phyloP scores from a whole-genome alignment of 2,797 vertebrate species.

The Lithobates pipiens region DNA sequence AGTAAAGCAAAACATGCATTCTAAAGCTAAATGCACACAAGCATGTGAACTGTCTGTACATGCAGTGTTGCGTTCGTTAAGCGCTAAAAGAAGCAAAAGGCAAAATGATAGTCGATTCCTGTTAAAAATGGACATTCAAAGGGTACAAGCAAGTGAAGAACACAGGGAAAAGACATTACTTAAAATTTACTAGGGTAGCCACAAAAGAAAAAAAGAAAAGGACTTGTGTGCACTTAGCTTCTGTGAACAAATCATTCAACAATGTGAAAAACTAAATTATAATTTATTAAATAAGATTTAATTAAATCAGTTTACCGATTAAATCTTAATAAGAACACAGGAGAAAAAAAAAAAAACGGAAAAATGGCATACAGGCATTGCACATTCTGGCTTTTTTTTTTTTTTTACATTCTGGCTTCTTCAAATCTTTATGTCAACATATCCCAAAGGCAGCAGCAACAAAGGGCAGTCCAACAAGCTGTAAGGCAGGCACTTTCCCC shows the following conservation, averaged over 20 bases:
- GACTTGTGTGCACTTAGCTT: conserved; percentile 1
- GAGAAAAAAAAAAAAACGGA: background rate
- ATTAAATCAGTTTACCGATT: no score
- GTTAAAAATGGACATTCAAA: background rate
- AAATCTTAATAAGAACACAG: background rate
- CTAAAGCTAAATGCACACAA: background rate
- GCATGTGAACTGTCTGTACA: background rate
- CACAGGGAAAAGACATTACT: background rate
- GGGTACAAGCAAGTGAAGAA: background rate
- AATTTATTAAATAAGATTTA: background rate
- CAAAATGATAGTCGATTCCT: background rate
- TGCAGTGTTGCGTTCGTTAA: background rate
- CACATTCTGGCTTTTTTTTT: background rate
- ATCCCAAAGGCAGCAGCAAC: conserved; percentile 94
- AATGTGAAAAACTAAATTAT: background rate
- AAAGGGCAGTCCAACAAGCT: conserved; percentile 86
- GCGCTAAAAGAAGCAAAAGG: background rate
- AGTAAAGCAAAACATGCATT: background rate
- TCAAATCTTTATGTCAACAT: conserved; percentile 82
- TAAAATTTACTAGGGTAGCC: no score
- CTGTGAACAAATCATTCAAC: background rate
- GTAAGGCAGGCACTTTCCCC: conserved; percentile 84
- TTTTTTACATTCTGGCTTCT: background rate
- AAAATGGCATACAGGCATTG: conserved; percentile 10
- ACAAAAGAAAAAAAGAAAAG: background rate